Base-by-base conservation (phyloP, 1,140 invertebrate species). In the Varroa destructor region DNA sequence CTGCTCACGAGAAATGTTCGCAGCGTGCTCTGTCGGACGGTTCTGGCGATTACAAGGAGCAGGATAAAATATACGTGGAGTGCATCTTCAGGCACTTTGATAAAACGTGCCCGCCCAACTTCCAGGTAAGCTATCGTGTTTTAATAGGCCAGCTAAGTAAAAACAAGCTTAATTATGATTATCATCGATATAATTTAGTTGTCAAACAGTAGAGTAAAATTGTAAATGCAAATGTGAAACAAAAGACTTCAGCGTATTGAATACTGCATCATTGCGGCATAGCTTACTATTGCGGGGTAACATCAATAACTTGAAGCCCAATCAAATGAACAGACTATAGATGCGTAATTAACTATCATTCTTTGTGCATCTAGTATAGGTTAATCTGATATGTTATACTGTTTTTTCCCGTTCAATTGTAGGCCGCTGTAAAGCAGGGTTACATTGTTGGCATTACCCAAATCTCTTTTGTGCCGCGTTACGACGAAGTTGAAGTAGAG, bases 11-110 rank as follows among this genome's bases (percentile, higher is more conserved):
- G 14, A 67, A 40, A 46, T 67, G 61, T 1, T 67, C 61, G 14
- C 37, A n/a, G 14, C 61, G 61, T 46, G 61, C 61, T 2, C 40
- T 67, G 40, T 43, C 40, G 2, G 40, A 67, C 14, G 61, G 40
- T 37, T 12, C 61, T 37, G 46, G 46, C 61, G 61, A 67, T 37
- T 67, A 67, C 61, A 67, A 67, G 61, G 61, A 67, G 36, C 61
- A 67, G 36, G 61, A 67, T 46, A 67, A 67, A 37, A 67, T 67
- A 12, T 67, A 67, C 36, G 61, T 67, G 10, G 61, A 67, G 37
- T 67, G 61, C 61, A 67, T 67, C 61, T 67, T 67, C 61, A 40
- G 61, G 1, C 61, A 67, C 61, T 67, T 67, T 37, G 61, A 67
- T 37, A 67, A 67, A 37, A 67, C 61, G 12, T 67, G 61, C 36